These are phyloP conservation scores for Sylvia atricapilla DNA, from an alignment of 2,113 vertebrate species.

Conservation along the genomic window DNA sequence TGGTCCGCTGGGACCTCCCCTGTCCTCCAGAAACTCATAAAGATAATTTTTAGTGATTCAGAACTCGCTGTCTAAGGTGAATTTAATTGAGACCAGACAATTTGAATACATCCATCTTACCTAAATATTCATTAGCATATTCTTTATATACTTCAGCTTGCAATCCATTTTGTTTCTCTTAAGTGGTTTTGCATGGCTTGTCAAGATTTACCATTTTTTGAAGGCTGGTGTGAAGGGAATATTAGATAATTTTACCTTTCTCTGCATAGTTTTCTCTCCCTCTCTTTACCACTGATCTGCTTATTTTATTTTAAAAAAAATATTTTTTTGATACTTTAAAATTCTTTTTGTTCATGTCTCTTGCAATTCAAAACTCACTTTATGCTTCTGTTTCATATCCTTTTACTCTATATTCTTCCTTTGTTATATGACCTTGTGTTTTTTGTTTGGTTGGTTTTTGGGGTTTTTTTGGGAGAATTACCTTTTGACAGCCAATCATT, in stretches of 20 bases:
- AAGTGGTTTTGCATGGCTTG: not conserved
- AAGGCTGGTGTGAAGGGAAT: not conserved
- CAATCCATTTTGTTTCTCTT: not conserved
- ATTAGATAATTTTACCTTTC: not conserved
- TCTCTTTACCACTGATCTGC: not conserved
- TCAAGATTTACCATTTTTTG: not conserved
- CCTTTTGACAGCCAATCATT: not conserved
- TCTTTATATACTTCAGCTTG: not conserved
- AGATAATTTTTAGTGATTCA: not conserved
- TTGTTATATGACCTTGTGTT: not conserved
- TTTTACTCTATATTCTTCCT: not conserved
- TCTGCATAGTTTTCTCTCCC: not conserved
- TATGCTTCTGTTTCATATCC: not conserved
- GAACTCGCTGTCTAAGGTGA: not conserved
- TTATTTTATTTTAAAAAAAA: not conserved
- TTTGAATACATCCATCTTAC: not conserved
- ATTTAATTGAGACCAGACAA: not conserved
- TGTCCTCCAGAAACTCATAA: slow-evolving; percentile 1
- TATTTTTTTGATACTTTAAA: not conserved
- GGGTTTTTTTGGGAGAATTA: not conserved
- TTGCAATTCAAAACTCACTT: not conserved
- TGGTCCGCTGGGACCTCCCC: not conserved
- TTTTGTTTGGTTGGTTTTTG: not conserved
- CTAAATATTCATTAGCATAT: not conserved
- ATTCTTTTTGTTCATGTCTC: not conserved